Conservation (phyloP, 2,797 vertebrate genomes). For the Rhadinocentrus ornatus region DNA sequence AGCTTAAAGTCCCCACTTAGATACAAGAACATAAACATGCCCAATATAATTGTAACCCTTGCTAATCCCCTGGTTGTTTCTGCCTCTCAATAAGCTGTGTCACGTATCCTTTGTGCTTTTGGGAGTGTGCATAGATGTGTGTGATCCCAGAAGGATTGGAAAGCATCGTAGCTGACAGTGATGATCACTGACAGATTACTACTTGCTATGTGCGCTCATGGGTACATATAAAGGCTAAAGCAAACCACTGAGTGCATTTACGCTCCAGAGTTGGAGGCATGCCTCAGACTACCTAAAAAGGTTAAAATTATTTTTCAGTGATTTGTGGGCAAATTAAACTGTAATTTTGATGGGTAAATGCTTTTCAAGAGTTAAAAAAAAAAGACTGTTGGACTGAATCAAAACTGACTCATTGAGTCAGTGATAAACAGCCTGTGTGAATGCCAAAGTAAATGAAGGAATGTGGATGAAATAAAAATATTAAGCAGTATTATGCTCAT, state of each 20-base stretch:
- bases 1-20: slow-evolving; percentile 3
- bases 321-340: slow-evolving; percentile 23
- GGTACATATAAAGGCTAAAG: slow-evolving; percentile 19
- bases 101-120: slow-evolving; percentile 35
- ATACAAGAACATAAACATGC: slow-evolving; percentile 12
- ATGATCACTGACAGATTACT: slow-evolving; percentile 57
- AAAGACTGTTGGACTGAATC: slow-evolving; percentile 13
- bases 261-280: slow-evolving; percentile 11
- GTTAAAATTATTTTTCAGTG: slow-evolving; percentile 7
- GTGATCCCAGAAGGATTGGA: slow-evolving; percentile 37
- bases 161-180: slow-evolving; percentile 35
- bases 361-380: slow-evolving; percentile 19
- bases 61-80: slow-evolving; percentile 29
- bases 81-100: slow-evolving; percentile 48
- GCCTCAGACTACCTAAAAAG: slow-evolving; percentile 2
- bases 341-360: slow-evolving; percentile 18
- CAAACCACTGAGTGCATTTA: slow-evolving; percentile 13
- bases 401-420: slow-evolving; percentile 14
- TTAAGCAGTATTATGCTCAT: neutral
- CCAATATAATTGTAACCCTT: slow-evolving; percentile 38
- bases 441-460: neutral
- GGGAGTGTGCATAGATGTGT: slow-evolving; percentile 11
- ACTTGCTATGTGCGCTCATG: slow-evolving; percentile 1
- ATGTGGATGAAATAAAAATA: slow-evolving; percentile 30
- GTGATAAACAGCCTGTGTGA: slow-evolving; percentile 26